phyloP scores from a whole-genome alignment of 2,888 invertebrate species.

The Aphidoletes aphidimyza region DNA sequence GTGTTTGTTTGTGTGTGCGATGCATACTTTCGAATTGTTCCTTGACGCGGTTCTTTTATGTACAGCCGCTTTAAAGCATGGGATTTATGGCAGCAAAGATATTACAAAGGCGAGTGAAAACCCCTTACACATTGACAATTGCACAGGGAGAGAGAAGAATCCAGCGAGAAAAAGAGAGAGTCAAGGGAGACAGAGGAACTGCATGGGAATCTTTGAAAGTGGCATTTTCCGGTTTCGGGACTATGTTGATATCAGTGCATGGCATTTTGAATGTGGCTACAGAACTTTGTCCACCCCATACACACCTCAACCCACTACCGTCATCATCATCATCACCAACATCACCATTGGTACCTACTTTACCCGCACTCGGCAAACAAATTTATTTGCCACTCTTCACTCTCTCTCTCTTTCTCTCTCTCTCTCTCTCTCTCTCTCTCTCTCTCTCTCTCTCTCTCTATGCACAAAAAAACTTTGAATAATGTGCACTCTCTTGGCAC shows the following conservation, averaged over 20 bases:
- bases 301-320: background rate
- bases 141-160: no score
- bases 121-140: background rate
- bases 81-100: conserved; percentile 36
- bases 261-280: background rate
- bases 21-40: conserved; percentile 5
- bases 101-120: background rate
- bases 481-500: conserved; percentile 46
- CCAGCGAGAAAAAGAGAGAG: no score
- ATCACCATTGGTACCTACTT: no score
- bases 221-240: conserved; percentile 9
- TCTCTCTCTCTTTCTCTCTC: no score
- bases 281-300: conserved; percentile 16
- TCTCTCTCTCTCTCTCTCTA: no score
- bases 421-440: no score
- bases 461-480: conserved; percentile 46
- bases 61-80: conserved; percentile 12
- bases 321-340: no score
- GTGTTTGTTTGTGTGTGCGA: no score
- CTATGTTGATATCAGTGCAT: background rate
- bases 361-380: background rate
- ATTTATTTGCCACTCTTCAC: conserved; percentile 35
- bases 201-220: conserved; percentile 7
- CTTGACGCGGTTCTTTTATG: background rate
- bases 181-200: background rate